A percentile compares a stretch with the other conserved stretches of the same genome.
Evolutionary conservation across 2,888 invertebrate genomes (phyloP).

Genomic region (Incurvaria masculella): DNA sequence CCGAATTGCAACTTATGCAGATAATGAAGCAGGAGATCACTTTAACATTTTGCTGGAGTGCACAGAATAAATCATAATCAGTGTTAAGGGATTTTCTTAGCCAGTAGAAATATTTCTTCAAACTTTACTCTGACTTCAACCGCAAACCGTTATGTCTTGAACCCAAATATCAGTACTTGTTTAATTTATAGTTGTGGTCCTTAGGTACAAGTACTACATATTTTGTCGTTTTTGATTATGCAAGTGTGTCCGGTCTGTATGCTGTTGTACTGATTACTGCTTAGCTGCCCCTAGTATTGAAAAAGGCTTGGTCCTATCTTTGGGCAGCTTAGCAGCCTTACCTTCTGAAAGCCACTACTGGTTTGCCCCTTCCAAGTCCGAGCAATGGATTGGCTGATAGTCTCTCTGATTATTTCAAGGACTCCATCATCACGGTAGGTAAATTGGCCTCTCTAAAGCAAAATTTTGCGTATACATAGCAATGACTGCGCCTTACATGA

Average conservation of each 20-base stretch:
- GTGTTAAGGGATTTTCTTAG: too few species aligned
- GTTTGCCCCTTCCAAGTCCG: neutral
- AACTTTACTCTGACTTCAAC: too few species aligned
- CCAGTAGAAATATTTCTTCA: too few species aligned
- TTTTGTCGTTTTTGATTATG: neutral
- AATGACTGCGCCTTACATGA: slow-evolving; percentile 1
- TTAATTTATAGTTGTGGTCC: too few species aligned
- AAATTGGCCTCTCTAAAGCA: neutral
- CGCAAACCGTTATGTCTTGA: too few species aligned
- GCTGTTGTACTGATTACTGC: neutral
- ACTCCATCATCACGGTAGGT: slow-evolving; percentile 1
- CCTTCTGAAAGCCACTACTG: neutral
- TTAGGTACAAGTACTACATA: too few species aligned
- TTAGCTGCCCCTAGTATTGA: slow-evolving; percentile 1
- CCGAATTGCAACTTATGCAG: too few species aligned
- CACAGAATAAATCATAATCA: too few species aligned
- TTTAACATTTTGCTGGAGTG: too few species aligned
- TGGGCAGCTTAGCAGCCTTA: neutral
- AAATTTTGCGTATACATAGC: neutral
- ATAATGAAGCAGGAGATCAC: too few species aligned
- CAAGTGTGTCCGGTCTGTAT: neutral
- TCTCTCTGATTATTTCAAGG: slow-evolving; percentile 1
- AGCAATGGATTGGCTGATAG: slow-evolving; percentile 1
- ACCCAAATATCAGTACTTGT: too few species aligned
- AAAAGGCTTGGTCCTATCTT: slow-evolving; percentile 1